Base-by-base conservation (phyloP, 2,797 vertebrate genomes). In the Siniperca obscura region DNA sequence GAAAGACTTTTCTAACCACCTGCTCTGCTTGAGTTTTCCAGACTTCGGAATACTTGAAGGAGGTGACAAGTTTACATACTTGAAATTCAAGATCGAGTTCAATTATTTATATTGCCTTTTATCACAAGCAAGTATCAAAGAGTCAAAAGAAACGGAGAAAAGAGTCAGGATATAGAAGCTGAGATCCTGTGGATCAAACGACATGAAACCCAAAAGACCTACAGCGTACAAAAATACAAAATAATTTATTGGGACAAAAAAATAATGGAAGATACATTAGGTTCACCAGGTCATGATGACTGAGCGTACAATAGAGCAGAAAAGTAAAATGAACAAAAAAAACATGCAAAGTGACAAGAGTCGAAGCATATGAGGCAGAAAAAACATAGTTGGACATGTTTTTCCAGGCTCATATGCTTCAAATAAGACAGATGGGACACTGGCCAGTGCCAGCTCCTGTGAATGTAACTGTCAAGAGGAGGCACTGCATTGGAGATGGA, bases 391-490 rank as follows among this genome's bases (percentile, higher is more conserved):
- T 61, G 19, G 74, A 53, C 42, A 70, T 0, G 19, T 74, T 70
- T 84, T 76, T 70, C 17, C 42, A 68, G 36, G 13, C 42, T 74
- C 52, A 71, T 78, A 75, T 82, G 72, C 44, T 81, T 86, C 19
- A 67, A 22, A 81, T 22, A 44, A 73, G 67, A 84, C 80, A 87
- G 76, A 83, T 78, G 72, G 84, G 57, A 81, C 59, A 85, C 48
- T 76, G 60, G 71, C 62, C 62, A 72, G 64, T 56, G 74, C 83
- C 66, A 74, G 81, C 48, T 71, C 76, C 65, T 84, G 38, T 67
- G 74, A 79, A 68, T 76, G 64, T 73, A 62, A 77, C 59, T 80
- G 57, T 85, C 78, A 87, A 21, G 66, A 57, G n/a, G 67, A 82
- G 70, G 50, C 7, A 16, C 42, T 60, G 70, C 9, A n/a, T 59